phyloP scores from a whole-genome alignment of 37 sponge, comb jelly and placozoan species.

The Cladorhizidae sp. region DNA sequence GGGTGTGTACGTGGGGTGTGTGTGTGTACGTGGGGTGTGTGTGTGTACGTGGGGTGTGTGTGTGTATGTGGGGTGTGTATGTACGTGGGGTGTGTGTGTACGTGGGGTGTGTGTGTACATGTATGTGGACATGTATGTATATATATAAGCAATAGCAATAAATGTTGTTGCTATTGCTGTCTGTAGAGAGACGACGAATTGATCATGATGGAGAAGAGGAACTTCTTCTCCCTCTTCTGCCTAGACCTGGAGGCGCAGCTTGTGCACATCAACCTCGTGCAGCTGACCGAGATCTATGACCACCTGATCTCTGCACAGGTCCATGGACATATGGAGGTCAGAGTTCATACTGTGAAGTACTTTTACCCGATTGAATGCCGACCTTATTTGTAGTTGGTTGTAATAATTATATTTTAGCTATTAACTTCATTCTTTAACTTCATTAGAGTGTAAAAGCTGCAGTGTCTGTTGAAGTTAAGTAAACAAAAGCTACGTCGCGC shows the following conservation, averaged over 20 bases:
- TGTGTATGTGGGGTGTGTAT: no score
- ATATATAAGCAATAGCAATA: neutral
- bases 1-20: no score
- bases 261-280: constrained; percentile 73
- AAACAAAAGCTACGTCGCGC: no score
- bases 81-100: no score
- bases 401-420: no score
- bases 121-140: neutral
- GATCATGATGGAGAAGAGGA: constrained; percentile 55
- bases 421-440: neutral
- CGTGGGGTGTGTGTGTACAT: no score
- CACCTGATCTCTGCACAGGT: constrained; percentile 55
- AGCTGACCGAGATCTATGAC: constrained; percentile 54
- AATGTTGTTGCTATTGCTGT: neutral
- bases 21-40: no score
- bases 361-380: no score
- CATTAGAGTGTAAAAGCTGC: no score
- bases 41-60: no score
- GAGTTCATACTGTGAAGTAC: neutral
- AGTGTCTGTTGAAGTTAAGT: no score
- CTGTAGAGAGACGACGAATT: constrained; percentile 69
- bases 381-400: no score
- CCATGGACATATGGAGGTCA: constrained; percentile 57
- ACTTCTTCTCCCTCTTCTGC: constrained; percentile 80
- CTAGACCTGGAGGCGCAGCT: constrained; percentile 84